Percentiles rank a stretch among this genome's conserved stretches.
These are phyloP conservation scores for Microctonus brassicae DNA, from an alignment of 2,888 invertebrate species.

Conservation along the genomic window DNA sequence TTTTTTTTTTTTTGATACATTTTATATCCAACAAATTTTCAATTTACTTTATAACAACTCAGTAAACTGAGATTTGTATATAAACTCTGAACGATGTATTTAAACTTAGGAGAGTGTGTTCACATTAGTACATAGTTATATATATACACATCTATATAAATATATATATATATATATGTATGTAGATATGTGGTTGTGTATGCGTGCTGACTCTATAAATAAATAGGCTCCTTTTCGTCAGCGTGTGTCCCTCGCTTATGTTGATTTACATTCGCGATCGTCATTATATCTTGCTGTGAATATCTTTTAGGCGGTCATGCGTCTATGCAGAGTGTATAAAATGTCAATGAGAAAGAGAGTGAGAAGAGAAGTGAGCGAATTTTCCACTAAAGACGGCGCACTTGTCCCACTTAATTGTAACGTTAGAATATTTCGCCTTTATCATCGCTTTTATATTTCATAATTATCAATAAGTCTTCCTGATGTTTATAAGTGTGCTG, in stretches of 20 bases:
- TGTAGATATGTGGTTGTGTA: background rate
- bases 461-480: background rate
- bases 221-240: conserved; percentile 56
- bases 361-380: background rate
- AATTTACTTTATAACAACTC: conserved; percentile 6
- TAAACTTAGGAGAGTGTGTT: background rate
- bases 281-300: conserved; percentile 35
- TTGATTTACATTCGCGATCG: conserved; percentile 54
- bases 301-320: conserved; percentile 23
- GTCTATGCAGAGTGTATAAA: conserved; percentile 14
- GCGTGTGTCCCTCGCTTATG: conserved; percentile 45
- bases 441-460: background rate
- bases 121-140: background rate
- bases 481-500: conserved; percentile 10
- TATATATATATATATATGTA: conserved; percentile 11
- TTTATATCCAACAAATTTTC: conserved; percentile 13
- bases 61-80: conserved; percentile 12
- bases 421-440: background rate
- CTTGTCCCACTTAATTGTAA: conserved; percentile 23
- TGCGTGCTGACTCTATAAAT: conserved; percentile 59
- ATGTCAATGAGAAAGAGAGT: conserved; percentile 8
- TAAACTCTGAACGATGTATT: background rate
- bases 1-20: background rate
- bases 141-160: conserved; percentile 1
- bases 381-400: background rate